Conservation (phyloP, 2,797 vertebrate genomes). For the Coccyzus lansbergi region DNA sequence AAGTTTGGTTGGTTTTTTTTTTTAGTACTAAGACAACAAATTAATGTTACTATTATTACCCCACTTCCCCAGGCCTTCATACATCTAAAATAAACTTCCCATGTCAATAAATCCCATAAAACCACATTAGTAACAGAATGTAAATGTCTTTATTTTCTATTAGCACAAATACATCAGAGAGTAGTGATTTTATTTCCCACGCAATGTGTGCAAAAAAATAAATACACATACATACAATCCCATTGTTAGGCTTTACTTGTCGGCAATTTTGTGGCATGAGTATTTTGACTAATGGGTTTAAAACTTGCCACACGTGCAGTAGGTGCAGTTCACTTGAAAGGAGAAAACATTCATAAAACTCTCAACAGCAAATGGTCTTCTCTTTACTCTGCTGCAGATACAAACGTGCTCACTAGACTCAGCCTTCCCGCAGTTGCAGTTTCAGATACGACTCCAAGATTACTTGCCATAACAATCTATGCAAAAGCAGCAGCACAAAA, state of each 20-base stretch:
- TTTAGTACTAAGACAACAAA: neutral
- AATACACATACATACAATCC: neutral
- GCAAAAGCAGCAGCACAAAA: neutral
- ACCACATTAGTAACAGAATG: neutral
- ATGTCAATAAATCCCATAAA: neutral
- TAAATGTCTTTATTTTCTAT: conserved; percentile 15
- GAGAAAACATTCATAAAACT: conserved; percentile 18
- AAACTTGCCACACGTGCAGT: conserved; percentile 18
- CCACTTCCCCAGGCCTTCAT: neutral
- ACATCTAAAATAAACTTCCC: conserved; percentile 5
- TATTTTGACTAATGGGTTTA: neutral
- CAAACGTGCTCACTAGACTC: neutral
- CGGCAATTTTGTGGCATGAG: neutral
- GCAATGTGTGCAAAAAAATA: neutral
- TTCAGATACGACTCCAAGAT: neutral
- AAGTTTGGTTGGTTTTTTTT: neutral
- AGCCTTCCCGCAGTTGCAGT: neutral
- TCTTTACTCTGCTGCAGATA: conserved; percentile 11
- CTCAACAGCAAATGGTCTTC: conserved; percentile 19
- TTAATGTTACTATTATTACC: neutral
- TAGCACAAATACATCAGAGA: neutral
- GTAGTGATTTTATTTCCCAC: neutral
- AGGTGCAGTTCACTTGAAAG: neutral
- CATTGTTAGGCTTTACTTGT: neutral
- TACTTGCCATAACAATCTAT: conserved; percentile 19